A percentile compares a stretch with the other conserved stretches of the same genome.
Conservation (phyloP, 1,140 invertebrate genomes). For the Neodiprion pinetum region DNA sequence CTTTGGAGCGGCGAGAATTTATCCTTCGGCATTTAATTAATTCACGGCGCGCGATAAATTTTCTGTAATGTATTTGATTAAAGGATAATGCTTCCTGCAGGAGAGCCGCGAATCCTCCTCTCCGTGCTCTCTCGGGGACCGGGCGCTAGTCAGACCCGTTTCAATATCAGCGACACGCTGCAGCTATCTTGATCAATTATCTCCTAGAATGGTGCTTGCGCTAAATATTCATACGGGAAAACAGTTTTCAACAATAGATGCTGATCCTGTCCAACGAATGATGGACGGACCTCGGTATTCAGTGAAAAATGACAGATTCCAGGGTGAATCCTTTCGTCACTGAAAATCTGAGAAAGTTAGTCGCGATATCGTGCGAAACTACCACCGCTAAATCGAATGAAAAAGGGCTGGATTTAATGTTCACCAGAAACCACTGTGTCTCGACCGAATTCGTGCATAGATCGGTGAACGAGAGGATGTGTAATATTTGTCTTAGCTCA, state of each 20-base stretch:
- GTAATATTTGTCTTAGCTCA: constrained; percentile 50
- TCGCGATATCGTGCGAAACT: no score
- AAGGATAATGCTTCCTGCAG: constrained; percentile 55
- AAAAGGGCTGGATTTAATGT: no score
- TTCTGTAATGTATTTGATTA: constrained; percentile 63
- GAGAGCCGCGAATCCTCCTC: constrained; percentile 20
- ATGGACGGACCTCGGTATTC: not conserved
- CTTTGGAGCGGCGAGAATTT: constrained; percentile 53
- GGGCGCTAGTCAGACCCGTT: not conserved
- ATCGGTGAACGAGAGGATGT: constrained; percentile 38
- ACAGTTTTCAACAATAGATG: not conserved
- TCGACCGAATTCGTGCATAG: constrained; percentile 44
- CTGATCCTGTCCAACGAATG: not conserved
- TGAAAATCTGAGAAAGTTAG: no score
- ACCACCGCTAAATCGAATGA: no score
- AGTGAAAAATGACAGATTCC: no score
- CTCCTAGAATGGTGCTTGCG: not conserved
- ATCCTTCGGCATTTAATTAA: constrained; percentile 63
- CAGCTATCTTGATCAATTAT: constrained; percentile 2
- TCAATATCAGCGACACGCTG: constrained; percentile 3
- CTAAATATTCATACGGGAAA: not conserved
- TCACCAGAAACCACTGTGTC: constrained; percentile 21
- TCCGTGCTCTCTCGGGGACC: constrained; percentile 19
- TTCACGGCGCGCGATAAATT: constrained; percentile 61
- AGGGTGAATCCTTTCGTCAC: no score